phyloP scores from a whole-genome alignment of 2,888 invertebrate species.

The Drosophila crucigera region DNA sequence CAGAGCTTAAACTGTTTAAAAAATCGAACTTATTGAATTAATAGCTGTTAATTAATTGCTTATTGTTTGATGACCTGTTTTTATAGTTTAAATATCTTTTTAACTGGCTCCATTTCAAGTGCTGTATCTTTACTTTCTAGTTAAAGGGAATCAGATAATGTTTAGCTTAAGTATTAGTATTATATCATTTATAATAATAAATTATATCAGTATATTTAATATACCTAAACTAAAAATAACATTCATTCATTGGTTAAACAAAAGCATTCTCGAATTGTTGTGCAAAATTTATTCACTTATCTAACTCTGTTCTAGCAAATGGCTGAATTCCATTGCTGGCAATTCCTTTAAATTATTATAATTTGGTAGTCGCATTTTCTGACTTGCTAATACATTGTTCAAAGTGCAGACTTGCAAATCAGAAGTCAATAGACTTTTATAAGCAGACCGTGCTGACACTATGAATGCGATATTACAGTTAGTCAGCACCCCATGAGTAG shows the following conservation, averaged over 20 bases:
- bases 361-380: not conserved
- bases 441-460: not conserved
- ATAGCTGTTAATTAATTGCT: not conserved
- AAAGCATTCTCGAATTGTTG: not conserved
- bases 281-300: not conserved
- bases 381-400: slow-evolving; percentile 42
- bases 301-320: not conserved
- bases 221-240: not conserved
- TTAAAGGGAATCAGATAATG: not conserved
- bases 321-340: not conserved
- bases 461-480: slow-evolving; percentile 32
- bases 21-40: not conserved
- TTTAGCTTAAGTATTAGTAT: not conserved
- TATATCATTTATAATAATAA: not conserved
- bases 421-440: slow-evolving; percentile 43
- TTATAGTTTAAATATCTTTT: not conserved
- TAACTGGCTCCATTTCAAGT: not conserved
- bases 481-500: slow-evolving; percentile 23
- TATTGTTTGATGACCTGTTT: not conserved
- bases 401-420: slow-evolving; percentile 40
- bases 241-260: not conserved
- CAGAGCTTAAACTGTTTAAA: not conserved
- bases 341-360: not conserved
- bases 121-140: not conserved
- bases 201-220: not conserved